Evolutionary conservation across 2,797 vertebrate genomes (phyloP).

Genomic region (Potorous gilbertii): DNA sequence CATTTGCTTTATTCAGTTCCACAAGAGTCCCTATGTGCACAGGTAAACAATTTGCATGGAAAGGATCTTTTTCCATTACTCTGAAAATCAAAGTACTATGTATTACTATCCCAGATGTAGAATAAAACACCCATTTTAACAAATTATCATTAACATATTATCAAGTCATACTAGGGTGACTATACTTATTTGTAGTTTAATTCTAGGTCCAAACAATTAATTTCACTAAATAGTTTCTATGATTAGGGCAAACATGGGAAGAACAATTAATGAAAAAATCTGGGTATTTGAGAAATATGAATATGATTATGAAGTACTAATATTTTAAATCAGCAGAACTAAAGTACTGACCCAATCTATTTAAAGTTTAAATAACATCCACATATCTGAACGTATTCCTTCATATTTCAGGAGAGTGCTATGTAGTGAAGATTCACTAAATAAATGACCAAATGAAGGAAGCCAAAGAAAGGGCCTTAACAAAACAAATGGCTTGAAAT

Average conservation of each 20-base stretch:
- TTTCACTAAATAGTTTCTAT: background rate
- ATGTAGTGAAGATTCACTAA: background rate
- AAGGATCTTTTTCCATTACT: constrained; percentile 99
- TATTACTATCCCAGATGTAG: background rate
- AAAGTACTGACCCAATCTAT: background rate
- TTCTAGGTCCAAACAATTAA: background rate
- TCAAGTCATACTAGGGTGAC: no score
- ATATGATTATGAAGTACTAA: background rate
- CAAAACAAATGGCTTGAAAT: fast-evolving
- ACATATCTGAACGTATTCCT: background rate
- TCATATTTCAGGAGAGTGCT: background rate
- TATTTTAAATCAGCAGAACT: constrained; percentile 24
- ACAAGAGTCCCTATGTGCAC: constrained; percentile 99
- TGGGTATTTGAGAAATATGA: constrained; percentile 15
- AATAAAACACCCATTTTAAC: fast-evolving
- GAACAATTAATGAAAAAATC: constrained; percentile 31
- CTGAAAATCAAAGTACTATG: constrained; percentile 81
- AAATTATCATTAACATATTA: background rate
- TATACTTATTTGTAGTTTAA: background rate
- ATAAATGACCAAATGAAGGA: background rate
- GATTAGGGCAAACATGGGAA: background rate
- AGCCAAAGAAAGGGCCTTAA: background rate
- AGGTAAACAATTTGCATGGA: constrained; percentile 98
- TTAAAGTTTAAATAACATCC: background rate
- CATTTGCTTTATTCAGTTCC: constrained; percentile 98